Evolutionary conservation across 2,113 vertebrate species (phyloP), one percentile per base, ranked within the genome.

Genomic region (Equus quagga): DNA sequence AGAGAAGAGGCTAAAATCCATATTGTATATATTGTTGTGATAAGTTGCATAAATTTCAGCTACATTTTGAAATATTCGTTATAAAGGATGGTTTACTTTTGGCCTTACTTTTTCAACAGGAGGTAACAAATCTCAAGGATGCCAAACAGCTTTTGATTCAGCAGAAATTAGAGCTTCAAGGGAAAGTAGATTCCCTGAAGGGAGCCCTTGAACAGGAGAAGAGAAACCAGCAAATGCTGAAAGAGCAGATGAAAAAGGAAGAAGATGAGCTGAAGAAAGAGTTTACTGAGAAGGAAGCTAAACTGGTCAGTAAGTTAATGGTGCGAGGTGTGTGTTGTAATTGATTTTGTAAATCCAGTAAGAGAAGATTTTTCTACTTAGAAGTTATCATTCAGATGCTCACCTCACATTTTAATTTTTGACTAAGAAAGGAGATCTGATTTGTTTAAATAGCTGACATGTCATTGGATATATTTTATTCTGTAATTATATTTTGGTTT

Each of bases 131-230:
- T 98, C 98, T 99, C 85, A 99, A 98, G 95, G 99, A 99, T 97
- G 99, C 99, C 88, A 99, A 99, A 95, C 99, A 99, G 91, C 98
- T 99, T 84, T 98, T 99, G 98, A 99, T 99, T 98, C 99, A 99
- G 97, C 99, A 99, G 98, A 99, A 99, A 97, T 98, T 99, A 98
- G 99, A 99, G 97, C 98, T 99, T 79, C 99, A 99, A 97, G 98
- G 98, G 70, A 99, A 99, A 98, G 96, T 99, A 91, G 99, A 99
- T 97, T 98, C 97, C 18, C 94, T 94, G 0, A 99, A 98, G 97
- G 98, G 97, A 15, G 69, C 96, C 79, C 96, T 99, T 51, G 99
- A 99, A 96, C 98, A 99, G 96, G 99, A 99, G 97, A 99, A 99
- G 91, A 99, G 98, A 67, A 99, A 73, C 7, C 99, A 99, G 96